These are phyloP conservation scores for Belgica antarctica DNA, from an alignment of 2,888 invertebrate species.

Conservation along the genomic window DNA sequence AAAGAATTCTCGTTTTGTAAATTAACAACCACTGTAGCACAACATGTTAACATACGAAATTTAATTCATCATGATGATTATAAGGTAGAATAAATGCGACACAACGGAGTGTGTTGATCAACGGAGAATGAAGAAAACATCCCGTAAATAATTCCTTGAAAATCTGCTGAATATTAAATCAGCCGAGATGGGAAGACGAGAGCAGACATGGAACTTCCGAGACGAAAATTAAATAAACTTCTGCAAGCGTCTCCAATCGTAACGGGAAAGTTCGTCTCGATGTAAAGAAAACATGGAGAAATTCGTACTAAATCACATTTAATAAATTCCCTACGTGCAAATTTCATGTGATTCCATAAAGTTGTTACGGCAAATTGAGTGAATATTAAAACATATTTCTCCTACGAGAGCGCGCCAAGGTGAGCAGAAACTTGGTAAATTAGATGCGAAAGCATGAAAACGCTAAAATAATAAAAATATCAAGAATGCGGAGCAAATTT, in stretches of 20 bases:
- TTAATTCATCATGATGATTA: neutral
- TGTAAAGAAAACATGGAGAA: neutral
- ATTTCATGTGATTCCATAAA: neutral
- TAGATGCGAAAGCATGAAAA: no score
- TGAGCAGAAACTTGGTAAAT: neutral
- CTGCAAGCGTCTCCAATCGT: neutral
- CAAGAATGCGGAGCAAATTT: neutral
- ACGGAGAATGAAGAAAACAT: neutral
- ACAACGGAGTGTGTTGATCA: neutral
- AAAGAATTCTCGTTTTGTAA: neutral
- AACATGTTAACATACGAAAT: neutral
- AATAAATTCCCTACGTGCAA: neutral
- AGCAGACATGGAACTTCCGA: neutral
- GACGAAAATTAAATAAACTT: neutral
- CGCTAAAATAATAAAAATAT: no score
- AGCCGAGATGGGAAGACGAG: neutral
- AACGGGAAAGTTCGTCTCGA: neutral
- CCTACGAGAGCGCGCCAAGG: neutral
- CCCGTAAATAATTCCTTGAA: neutral
- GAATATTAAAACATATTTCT: slow-evolving; percentile 18
- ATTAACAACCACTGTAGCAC: neutral
- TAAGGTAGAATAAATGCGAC: neutral
- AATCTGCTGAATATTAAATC: slow-evolving; percentile 6
- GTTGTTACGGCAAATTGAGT: slow-evolving; percentile 11
- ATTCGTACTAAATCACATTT: neutral